A percentile compares a stretch with the other conserved stretches of the same genome.
Conservation (phyloP, 2,797 vertebrate species). For the Phyllotis vaccarum region DNA sequence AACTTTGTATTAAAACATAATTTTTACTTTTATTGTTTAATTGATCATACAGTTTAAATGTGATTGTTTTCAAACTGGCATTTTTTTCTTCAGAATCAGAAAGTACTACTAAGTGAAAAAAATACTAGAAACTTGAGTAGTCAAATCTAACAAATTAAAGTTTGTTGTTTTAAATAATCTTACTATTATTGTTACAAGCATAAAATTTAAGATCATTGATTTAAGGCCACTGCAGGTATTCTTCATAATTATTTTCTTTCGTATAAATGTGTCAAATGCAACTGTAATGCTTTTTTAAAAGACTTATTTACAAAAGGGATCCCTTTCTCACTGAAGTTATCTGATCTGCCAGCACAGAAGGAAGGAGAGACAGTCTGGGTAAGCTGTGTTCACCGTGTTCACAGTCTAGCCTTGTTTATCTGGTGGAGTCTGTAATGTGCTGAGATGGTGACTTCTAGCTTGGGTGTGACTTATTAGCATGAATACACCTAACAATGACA, state of each 20-base stretch:
- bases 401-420: background rate
- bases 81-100: constrained; percentile 54
- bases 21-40: constrained; percentile 36
- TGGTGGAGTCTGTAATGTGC: background rate
- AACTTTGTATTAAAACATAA: background rate
- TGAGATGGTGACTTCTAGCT: background rate
- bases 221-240: constrained; percentile 61
- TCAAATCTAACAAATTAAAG: constrained; percentile 43
- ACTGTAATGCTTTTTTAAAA: background rate
- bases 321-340: background rate
- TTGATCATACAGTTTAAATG: background rate
- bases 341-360: background rate
- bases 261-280: constrained; percentile 30
- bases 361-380: constrained; percentile 31
- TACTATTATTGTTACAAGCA: constrained; percentile 18
- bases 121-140: constrained; percentile 58
- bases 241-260: constrained; percentile 49
- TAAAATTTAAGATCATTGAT: constrained; percentile 44
- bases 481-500: background rate
- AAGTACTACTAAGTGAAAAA: constrained; percentile 26
- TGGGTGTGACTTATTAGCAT: background rate
- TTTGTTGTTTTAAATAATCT: constrained; percentile 16
- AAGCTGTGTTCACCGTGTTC: constrained; percentile 28
- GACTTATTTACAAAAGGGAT: constrained; percentile 19
- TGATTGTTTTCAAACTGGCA: background rate